These are phyloP conservation scores for Drosophila mettleri DNA, from an alignment of 2,888 invertebrate genomes.

Conservation along the genomic window DNA sequence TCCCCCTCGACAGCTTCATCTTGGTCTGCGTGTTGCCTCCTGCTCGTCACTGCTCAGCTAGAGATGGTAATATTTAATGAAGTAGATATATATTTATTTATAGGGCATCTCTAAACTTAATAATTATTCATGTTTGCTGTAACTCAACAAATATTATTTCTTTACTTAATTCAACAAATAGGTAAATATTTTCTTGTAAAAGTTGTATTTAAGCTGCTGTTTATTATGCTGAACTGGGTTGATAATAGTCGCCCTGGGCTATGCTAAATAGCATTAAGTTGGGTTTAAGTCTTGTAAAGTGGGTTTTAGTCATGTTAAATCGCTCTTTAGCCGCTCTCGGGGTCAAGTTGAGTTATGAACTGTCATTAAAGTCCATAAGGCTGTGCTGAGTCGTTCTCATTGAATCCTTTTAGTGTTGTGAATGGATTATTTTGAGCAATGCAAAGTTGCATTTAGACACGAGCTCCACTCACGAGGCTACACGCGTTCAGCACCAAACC, in stretches of 20 bases:
- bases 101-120: background rate
- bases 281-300: background rate
- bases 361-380: background rate
- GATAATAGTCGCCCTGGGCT: background rate
- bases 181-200: background rate
- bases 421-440: background rate
- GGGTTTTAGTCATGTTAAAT: background rate
- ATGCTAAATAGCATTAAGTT: background rate
- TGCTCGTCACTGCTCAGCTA: slow-evolving; percentile 3
- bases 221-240: background rate
- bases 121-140: background rate
- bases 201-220: background rate
- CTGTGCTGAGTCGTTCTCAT: background rate
- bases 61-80: slow-evolving; percentile 19
- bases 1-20: background rate
- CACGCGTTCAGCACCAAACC: slow-evolving; percentile 1
- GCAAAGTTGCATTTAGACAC: background rate
- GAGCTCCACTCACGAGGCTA: background rate
- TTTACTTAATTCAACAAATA: background rate
- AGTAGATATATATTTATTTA: slow-evolving; percentile 1
- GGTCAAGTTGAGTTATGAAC: background rate
- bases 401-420: background rate
- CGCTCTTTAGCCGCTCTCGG: background rate
- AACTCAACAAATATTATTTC: background rate
- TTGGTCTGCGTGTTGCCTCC: background rate